Evolutionary conservation across 2,888 invertebrate species (phyloP).

Genomic region (Ormia ochracea): DNA sequence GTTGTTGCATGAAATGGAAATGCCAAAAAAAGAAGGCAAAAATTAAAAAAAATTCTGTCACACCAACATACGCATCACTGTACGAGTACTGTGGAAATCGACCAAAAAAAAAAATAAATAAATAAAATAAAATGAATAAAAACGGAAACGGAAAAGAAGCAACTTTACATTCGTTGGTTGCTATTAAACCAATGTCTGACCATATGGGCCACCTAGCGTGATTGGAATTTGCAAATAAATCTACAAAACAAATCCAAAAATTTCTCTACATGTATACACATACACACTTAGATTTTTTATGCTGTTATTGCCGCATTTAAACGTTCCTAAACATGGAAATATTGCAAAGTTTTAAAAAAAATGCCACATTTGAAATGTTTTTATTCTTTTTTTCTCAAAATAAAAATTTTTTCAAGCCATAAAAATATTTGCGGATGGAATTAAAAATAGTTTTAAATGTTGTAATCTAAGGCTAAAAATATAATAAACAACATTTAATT

Average conservation of each 20-base stretch:
- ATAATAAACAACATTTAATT: slow-evolving; percentile 5
- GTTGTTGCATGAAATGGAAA: slow-evolving; percentile 39
- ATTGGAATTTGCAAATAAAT: slow-evolving; percentile 47
- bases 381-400: background rate
- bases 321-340: slow-evolving; percentile 31
- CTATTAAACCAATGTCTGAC: slow-evolving; percentile 56
- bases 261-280: background rate
- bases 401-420: slow-evolving; percentile 3
- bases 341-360: slow-evolving; percentile 39
- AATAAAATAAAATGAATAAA: slow-evolving; percentile 39
- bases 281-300: background rate
- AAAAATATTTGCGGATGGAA: slow-evolving; percentile 12
- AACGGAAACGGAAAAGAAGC: slow-evolving; percentile 53
- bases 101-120: slow-evolving; percentile 10
- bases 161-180: slow-evolving; percentile 55
- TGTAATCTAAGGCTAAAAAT: slow-evolving; percentile 3
- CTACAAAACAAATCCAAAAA: slow-evolving; percentile 20
- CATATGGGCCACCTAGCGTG: slow-evolving; percentile 58
- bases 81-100: background rate
- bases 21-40: background rate
- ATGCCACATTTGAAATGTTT: slow-evolving; percentile 35
- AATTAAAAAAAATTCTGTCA: background rate
- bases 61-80: background rate
- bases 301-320: slow-evolving; percentile 11
- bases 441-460: slow-evolving; percentile 17